Evolutionary conservation across 2,113 vertebrate genomes (phyloP), one percentile per base, ranked within the genome.

Genomic region (Athene cunicularia): DNA sequence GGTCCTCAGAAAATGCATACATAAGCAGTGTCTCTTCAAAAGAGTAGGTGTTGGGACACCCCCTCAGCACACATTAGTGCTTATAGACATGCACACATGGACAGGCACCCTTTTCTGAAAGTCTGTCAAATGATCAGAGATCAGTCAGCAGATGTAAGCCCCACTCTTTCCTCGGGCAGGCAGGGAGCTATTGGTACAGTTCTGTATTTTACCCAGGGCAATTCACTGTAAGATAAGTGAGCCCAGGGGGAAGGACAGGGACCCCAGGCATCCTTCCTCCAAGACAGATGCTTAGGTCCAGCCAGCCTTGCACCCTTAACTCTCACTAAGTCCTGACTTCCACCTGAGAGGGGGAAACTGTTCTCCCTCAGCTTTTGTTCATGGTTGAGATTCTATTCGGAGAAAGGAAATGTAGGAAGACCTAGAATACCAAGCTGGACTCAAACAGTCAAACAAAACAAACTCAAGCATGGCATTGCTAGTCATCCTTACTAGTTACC

Each of bases 1-100:
- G 6, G 15, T 59, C 17, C 56, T 83, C 49, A 43, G 18, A 58
- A 92, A 95, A 74, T 49, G 6, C 43, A 41, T 32, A n/a, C 3
- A 3, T 74, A 74, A 90, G 12, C 20, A 73, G 3, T 6, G 45
- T 30, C 14, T 66, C 53, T 68, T 90, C 5, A 1, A 89, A 91
- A 56, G 15, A 59, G 9, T 14, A 9, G 12, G 12, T 45, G 18
- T 35, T 77, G 45, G 72, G 9, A 90, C 47, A 59, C 6, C 12
- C 5, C 13, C 28, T 6, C 24, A 35, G 35, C 13, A 53, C 9
- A 53, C 24, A 41, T 0, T 2, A 11, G 22, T 9, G 9, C 3
- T 80, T 41, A 28, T 33, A n/a, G 6, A 9, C 23, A 28, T 37
- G 14, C 24, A 33, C 11, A 3, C 13, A 7, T 0, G 3, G 21